phyloP scores from a whole-genome alignment of 2,113 vertebrate species.

The Chloropsis cyanopogon region DNA sequence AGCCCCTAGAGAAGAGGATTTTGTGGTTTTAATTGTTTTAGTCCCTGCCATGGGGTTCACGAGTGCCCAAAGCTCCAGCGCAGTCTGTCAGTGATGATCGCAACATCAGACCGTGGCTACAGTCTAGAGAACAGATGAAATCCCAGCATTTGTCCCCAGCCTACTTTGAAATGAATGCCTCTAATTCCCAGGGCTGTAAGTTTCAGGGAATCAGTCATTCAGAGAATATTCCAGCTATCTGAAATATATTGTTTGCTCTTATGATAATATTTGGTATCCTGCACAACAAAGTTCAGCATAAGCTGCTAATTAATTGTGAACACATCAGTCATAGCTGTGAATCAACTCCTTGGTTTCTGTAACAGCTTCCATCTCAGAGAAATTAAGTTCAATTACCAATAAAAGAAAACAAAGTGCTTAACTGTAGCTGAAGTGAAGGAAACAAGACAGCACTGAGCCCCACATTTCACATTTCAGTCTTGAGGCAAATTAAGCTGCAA shows the following conservation, averaged over 20 bases:
- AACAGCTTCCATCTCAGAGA: background rate
- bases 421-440: background rate
- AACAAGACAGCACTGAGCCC: background rate
- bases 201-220: background rate
- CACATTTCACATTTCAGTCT: background rate
- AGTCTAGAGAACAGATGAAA: background rate
- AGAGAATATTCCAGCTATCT: background rate
- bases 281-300: background rate
- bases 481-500: background rate
- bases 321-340: background rate
- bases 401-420: background rate
- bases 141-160: background rate
- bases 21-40: background rate
- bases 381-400: slow-evolving; percentile 13
- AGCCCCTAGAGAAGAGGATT: background rate
- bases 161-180: background rate
- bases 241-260: background rate
- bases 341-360: background rate
- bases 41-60: background rate
- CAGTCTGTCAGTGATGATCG: rapidly evolving
- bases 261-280: background rate
- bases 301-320: background rate
- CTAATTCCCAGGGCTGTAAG: background rate
- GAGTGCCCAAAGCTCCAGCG: background rate
- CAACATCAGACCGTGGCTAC: background rate